Conservation (phyloP, 2,113 vertebrate genomes). For the Cranoglanis bouderius region DNA sequence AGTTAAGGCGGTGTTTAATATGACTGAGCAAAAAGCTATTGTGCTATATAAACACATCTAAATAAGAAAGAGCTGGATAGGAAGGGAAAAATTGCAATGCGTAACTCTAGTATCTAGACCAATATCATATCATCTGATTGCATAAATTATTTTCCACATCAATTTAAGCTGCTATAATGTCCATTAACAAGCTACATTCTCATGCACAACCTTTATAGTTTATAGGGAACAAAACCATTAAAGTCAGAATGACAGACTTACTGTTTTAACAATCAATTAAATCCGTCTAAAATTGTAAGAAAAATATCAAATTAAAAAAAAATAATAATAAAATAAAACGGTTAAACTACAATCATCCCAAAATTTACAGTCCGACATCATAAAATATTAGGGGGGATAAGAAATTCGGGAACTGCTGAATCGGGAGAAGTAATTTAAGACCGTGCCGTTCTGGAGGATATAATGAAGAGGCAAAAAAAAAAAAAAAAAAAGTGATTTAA, state of each 20-base stretch:
- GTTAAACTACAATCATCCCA: slow-evolving; percentile 35
- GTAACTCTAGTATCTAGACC: neutral
- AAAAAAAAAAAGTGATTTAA: slow-evolving; percentile 35
- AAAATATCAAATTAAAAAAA: slow-evolving; percentile 7
- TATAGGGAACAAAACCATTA: neutral
- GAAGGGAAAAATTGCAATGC: neutral
- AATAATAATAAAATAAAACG: neutral
- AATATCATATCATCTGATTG: neutral
- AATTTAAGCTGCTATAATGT: neutral
- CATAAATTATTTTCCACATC: neutral
- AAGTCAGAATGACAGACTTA: slow-evolving; percentile 8
- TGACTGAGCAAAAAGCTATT: neutral
- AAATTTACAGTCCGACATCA: slow-evolving; percentile 42
- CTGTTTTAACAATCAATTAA: slow-evolving; percentile 12
- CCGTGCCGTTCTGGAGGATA: slow-evolving; percentile 18
- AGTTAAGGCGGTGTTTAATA: neutral
- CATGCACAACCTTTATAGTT: neutral
- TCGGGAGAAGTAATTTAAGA: slow-evolving; percentile 49
- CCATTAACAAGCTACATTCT: neutral
- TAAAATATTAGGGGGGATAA: slow-evolving; percentile 37
- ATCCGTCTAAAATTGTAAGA: neutral
- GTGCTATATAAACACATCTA: neutral
- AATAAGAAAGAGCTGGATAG: neutral
- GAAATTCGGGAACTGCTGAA: slow-evolving; percentile 39
- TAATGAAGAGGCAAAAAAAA: slow-evolving; percentile 45